Percentiles rank a stretch among this genome's conserved stretches.
Evolutionary conservation across 2,113 vertebrate genomes (phyloP).

Genomic region (Brienomyrus brachyistius): DNA sequence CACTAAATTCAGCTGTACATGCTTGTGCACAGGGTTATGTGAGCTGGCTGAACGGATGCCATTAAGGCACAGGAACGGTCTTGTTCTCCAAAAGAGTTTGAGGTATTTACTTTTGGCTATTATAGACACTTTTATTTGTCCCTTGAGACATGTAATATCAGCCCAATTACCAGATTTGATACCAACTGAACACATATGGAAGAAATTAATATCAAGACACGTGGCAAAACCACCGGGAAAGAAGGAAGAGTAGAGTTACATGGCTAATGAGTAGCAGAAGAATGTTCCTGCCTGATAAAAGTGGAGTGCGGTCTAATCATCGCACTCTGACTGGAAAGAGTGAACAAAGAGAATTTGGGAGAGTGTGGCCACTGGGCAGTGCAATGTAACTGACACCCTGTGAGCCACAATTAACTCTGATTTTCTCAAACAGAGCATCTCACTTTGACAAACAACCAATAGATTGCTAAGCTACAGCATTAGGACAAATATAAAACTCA

Average conservation of each 20-base stretch:
- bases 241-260: constrained; percentile 32
- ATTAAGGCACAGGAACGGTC: background rate
- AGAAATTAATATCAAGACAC: constrained; percentile 29
- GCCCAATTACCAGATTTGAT: constrained; percentile 33
- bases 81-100: background rate
- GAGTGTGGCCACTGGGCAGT: background rate
- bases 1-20: background rate
- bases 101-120: constrained; percentile 29
- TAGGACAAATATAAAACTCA: background rate
- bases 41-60: background rate
- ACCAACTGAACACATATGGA: constrained; percentile 39
- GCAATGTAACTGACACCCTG: background rate
- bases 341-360: constrained; percentile 7
- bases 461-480: background rate
- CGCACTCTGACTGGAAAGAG: constrained; percentile 9
- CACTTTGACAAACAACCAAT: background rate
- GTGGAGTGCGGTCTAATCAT: constrained; percentile 19
- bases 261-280: constrained; percentile 32
- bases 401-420: background rate
- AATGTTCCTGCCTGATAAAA: constrained; percentile 26
- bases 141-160: constrained; percentile 33
- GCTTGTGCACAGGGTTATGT: background rate
- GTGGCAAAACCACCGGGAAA: constrained; percentile 31
- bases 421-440: background rate
- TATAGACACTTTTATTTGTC: constrained; percentile 10